Conservation (phyloP, 2,888 invertebrate genomes). For the Ditula angustiorana region DNA sequence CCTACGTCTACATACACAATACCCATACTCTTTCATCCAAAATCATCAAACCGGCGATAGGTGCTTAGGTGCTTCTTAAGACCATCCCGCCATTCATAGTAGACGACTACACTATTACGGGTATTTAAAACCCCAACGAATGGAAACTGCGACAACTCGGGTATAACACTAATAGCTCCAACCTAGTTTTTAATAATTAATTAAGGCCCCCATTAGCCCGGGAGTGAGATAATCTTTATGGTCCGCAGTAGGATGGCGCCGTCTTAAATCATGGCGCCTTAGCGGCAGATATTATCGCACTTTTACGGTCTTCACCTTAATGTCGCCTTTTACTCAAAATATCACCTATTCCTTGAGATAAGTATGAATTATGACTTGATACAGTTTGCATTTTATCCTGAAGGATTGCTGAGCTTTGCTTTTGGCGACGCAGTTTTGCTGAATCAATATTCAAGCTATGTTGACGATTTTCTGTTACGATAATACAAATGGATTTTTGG, state of each 20-base stretch:
- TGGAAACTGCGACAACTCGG: conserved; percentile 5
- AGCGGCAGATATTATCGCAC: conserved; percentile 54
- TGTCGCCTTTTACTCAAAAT: conserved; percentile 63
- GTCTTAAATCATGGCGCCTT: conserved; percentile 62
- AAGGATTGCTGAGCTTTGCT: neutral
- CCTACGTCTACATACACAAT: too few species aligned
- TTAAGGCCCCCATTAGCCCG: conserved; percentile 68
- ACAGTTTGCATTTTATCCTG: conserved; percentile 1
- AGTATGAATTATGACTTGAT: conserved; percentile 52
- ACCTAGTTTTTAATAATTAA: conserved; percentile 72
- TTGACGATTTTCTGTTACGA: too few species aligned
- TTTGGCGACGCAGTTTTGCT: conserved; percentile 16
- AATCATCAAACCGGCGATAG: too few species aligned
- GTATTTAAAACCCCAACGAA: neutral
- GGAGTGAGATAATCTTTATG: conserved; percentile 74
- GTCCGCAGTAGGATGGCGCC: conserved; percentile 60
- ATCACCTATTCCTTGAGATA: conserved; percentile 60
- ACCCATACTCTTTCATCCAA: too few species aligned
- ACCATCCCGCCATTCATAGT: neutral
- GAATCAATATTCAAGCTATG: neutral
- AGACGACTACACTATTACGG: neutral
- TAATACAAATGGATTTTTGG: too few species aligned
- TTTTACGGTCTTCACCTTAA: conserved; percentile 55
- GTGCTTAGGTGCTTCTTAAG: too few species aligned
- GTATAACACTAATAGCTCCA: conserved; percentile 38